Evolutionary conservation across 2,113 vertebrate species (phyloP), one percentile per base, ranked within the genome.

Genomic region (Crotalus helleri): DNA sequence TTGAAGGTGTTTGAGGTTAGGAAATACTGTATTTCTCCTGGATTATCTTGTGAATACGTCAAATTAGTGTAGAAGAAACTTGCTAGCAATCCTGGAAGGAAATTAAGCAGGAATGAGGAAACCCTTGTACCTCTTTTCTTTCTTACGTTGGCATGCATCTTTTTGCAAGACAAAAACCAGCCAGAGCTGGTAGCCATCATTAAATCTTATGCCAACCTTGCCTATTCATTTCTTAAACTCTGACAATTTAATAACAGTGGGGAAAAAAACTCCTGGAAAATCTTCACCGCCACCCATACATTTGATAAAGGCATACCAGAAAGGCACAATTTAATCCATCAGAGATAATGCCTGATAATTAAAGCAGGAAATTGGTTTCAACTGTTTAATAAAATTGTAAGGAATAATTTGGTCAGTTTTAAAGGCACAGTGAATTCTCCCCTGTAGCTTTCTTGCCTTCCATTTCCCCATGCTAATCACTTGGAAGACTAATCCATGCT

Each of bases 301-400:
- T 57, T 89, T 86, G 46, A 7, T 87, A 15, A 0, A 0, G 19
- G 0, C 0, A 53, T 19, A 0, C 74, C 33, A 2, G 19, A 23
- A 23, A 51, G 4, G 8, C 5, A 69, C 81, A 93, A 7, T 85
- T 59, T 89, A 33, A 90, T 46, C 17, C 88, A 51, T 3, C 33
- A 0, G 5, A 19, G 49, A 29, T 23, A 93, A 94, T 61, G 49
- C 4, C 3, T 44, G 0, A 3, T 88, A 54, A 92, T 90, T 90
- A 88, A 54, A 90, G 4, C 0, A 0, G 69, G 29, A 49, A 53
- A 26, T 55, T 23, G 33, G 2, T 53, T 17, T 23, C 19, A 74
- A 39, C 69, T n/a, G 15, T 88, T 87, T 12, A 24, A 61, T 58
- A 85, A 55, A 23, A 64, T 91, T 21, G n/a, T 85, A 93, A 89